phyloP scores from a whole-genome alignment of 2,888 invertebrate genomes.

The Drosophila histrio region DNA sequence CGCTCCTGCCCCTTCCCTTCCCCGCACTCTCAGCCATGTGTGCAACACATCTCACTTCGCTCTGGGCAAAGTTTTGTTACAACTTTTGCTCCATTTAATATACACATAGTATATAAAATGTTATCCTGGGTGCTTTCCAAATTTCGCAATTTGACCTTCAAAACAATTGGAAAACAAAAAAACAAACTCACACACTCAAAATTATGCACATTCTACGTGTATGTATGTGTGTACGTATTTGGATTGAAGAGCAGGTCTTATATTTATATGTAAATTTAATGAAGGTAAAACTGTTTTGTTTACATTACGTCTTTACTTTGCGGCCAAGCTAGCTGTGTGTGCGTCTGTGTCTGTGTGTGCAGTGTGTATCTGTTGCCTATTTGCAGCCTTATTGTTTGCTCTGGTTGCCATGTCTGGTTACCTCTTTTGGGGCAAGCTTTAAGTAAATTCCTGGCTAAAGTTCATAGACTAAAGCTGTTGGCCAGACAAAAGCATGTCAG shows the following conservation, averaged over 20 bases:
- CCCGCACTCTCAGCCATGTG: background rate
- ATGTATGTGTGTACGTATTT: background rate
- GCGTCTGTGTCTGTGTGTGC: constrained; percentile 8
- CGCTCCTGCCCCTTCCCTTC: background rate
- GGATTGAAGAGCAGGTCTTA: constrained; percentile 32
- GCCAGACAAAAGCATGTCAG: constrained; percentile 40
- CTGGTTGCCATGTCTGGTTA: constrained; percentile 8
- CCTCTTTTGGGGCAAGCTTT: constrained; percentile 38
- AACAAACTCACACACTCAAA: constrained; percentile 10
- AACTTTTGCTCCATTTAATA: constrained; percentile 72
- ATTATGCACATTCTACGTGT: constrained; percentile 1
- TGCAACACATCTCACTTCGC: constrained; percentile 20
- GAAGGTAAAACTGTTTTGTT: constrained; percentile 71
- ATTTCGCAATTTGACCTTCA: constrained; percentile 65
- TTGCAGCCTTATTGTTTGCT: constrained; percentile 35
- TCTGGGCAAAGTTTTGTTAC: constrained; percentile 59
- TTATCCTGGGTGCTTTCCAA: constrained; percentile 47
- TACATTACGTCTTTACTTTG: constrained; percentile 57
- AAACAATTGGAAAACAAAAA: constrained; percentile 50
- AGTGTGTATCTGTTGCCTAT: constrained; percentile 16
- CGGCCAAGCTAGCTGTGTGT: constrained; percentile 6
- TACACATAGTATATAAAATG: constrained; percentile 46
- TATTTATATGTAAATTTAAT: constrained; percentile 75
- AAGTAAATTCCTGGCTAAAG: constrained; percentile 39
- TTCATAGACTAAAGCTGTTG: constrained; percentile 43